These are phyloP conservation scores for Pectinophora gossypiella DNA, from an alignment of 1,140 invertebrate genomes.

Conservation along the genomic window DNA sequence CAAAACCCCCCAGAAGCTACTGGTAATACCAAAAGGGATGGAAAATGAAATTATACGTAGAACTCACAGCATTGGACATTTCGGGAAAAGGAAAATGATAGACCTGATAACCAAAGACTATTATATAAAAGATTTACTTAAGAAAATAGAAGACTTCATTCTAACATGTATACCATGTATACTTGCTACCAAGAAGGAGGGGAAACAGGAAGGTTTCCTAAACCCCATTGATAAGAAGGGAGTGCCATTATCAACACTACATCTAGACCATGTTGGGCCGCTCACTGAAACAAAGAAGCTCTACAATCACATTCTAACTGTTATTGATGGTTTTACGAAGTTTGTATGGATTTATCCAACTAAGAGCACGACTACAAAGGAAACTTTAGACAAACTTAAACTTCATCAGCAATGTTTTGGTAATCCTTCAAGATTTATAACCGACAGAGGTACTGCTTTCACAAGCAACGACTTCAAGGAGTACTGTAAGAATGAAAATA, in stretches of 20 bases:
- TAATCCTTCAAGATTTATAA: constrained; percentile 17
- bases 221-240: constrained; percentile 16
- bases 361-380: constrained; percentile 24
- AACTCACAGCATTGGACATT: too few relatives aligned
- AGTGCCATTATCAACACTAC: constrained; percentile 22
- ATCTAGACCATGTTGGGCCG: constrained; percentile 25
- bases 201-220: too few relatives aligned
- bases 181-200: too few relatives aligned
- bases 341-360: constrained; percentile 20
- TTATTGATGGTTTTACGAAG: constrained; percentile 29
- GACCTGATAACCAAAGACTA: too few relatives aligned
- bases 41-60: too few relatives aligned
- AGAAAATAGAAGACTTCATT: too few relatives aligned
- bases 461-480: constrained; percentile 21
- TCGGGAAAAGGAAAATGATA: too few relatives aligned
- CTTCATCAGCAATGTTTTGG: constrained; percentile 25
- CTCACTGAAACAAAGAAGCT: constrained; percentile 20
- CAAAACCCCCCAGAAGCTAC: too few relatives aligned
- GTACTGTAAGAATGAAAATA: constrained; percentile 17
- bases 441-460: constrained; percentile 24
- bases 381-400: constrained; percentile 15
- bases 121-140: too few relatives aligned
- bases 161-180: too few relatives aligned
- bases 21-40: too few relatives aligned
- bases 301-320: constrained; percentile 19